A percentile compares a stretch with the other conserved stretches of the same genome.
Conservation (phyloP, 2,888 invertebrate species). For the Cephus runcator region DNA sequence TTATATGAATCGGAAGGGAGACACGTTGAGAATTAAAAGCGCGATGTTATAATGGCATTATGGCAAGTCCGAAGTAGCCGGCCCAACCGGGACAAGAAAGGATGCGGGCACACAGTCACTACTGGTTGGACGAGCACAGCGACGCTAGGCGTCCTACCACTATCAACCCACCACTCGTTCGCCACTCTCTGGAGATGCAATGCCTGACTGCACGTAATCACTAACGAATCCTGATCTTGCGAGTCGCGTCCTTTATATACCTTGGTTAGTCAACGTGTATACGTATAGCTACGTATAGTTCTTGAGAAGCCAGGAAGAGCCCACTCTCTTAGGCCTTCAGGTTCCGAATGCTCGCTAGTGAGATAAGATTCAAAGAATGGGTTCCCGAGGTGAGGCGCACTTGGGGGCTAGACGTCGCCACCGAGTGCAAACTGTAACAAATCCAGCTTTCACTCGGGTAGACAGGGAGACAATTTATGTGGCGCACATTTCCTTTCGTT, state of each 20-base stretch:
- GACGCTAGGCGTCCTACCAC: too few species aligned
- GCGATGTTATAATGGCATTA: constrained; percentile 58
- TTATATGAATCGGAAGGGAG: constrained; percentile 46
- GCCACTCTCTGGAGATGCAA: background rate
- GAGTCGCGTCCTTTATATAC: background rate
- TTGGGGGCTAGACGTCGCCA: constrained; percentile 53
- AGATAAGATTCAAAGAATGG: constrained; percentile 28
- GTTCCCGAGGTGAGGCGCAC: constrained; percentile 28
- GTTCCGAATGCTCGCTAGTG: background rate
- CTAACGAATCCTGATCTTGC: background rate
- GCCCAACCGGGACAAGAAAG: background rate
- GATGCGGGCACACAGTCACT: background rate
- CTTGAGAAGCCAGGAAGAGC: background rate
- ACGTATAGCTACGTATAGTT: background rate
- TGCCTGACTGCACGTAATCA: background rate
- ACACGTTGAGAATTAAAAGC: constrained; percentile 59
- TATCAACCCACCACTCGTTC: too few species aligned
- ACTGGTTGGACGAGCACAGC: background rate
- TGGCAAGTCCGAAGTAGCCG: constrained; percentile 40
- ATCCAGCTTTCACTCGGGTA: constrained; percentile 64
- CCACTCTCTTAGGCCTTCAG: background rate
- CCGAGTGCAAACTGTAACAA: constrained; percentile 65
- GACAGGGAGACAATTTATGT: constrained; percentile 65
- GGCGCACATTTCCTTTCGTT: constrained; percentile 61
- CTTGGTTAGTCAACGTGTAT: background rate